phyloP scores from a whole-genome alignment of 2,888 invertebrate species.

The Hyalella azteca region DNA sequence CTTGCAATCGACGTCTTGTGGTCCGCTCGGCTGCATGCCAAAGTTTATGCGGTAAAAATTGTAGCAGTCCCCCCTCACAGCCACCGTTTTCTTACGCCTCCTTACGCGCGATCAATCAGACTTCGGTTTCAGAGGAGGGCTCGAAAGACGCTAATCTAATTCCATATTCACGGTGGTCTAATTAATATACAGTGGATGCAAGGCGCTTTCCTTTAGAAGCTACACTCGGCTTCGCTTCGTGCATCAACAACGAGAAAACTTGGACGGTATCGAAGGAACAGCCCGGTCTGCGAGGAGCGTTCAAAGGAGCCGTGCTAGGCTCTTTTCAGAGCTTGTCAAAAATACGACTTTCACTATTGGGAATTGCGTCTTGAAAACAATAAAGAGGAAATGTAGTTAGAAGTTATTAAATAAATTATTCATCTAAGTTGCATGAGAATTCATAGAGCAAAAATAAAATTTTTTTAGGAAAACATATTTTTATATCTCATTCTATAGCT shows the following conservation, averaged over 20 bases:
- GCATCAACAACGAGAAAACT: constrained; percentile 37
- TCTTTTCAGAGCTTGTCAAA: constrained; percentile 3
- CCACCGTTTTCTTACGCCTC: constrained; percentile 33
- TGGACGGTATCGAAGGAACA: constrained; percentile 24
- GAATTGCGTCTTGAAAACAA: too few relatives aligned
- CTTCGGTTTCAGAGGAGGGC: constrained; percentile 17
- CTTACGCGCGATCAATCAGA: constrained; percentile 39
- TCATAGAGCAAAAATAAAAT: too few relatives aligned
- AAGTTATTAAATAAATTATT: too few relatives aligned
- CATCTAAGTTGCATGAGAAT: too few relatives aligned
- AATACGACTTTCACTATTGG: neutral
- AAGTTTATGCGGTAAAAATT: constrained; percentile 8
- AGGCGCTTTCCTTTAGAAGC: constrained; percentile 35
- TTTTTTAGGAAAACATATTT: too few relatives aligned
- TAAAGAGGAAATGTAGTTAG: too few relatives aligned
- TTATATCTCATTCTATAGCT: too few relatives aligned
- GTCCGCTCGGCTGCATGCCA: constrained; percentile 9
- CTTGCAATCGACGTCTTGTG: constrained; percentile 15
- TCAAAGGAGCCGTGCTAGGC: constrained; percentile 1
- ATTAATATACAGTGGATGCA: constrained; percentile 40
- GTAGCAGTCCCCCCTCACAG: constrained; percentile 13
- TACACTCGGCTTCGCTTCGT: constrained; percentile 33
- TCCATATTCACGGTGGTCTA: constrained; percentile 38
- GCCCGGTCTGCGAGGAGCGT: neutral
- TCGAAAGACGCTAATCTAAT: constrained; percentile 35